Evolutionary conservation across 2,888 invertebrate species (phyloP).

Genomic region (Bombyx huttoni): DNA sequence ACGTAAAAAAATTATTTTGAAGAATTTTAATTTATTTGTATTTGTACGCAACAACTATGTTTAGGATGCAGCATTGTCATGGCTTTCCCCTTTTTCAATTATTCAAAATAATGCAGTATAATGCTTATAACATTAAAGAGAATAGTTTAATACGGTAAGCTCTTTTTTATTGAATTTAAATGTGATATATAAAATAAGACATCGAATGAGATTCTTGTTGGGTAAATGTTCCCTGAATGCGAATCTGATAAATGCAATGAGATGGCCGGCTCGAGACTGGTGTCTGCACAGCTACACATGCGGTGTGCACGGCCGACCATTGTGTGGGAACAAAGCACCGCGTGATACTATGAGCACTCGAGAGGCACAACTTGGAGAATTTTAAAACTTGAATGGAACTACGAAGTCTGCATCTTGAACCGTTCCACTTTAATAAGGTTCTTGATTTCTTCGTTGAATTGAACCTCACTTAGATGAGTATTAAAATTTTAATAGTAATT

Average conservation of each 20-base stretch:
- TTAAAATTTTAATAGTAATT: no score
- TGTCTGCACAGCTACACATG: slow-evolving; percentile 41
- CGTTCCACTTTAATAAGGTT: not conserved
- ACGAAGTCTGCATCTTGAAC: slow-evolving; percentile 35
- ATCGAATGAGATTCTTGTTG: not conserved
- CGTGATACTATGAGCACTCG: slow-evolving; percentile 42
- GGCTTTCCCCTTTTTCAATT: no score
- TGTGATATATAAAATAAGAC: not conserved
- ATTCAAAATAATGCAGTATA: no score
- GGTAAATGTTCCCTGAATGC: not conserved
- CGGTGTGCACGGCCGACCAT: slow-evolving; percentile 24
- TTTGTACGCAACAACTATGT: no score
- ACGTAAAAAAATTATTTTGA: no score
- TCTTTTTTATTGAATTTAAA: not conserved
- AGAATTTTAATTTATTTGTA: no score
- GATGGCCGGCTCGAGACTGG: slow-evolving; percentile 39
- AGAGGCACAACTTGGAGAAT: slow-evolving; percentile 51
- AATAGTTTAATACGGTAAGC: no score
- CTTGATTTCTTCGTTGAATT: not conserved
- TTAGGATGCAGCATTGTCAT: no score
- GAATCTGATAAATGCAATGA: slow-evolving; percentile 23
- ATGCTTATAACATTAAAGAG: no score
- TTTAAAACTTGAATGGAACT: slow-evolving; percentile 55
- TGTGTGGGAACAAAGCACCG: slow-evolving; percentile 55
- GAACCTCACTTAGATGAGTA: not conserved